Conservation (phyloP, 2,113 vertebrate species). For the Callipepla squamata region DNA sequence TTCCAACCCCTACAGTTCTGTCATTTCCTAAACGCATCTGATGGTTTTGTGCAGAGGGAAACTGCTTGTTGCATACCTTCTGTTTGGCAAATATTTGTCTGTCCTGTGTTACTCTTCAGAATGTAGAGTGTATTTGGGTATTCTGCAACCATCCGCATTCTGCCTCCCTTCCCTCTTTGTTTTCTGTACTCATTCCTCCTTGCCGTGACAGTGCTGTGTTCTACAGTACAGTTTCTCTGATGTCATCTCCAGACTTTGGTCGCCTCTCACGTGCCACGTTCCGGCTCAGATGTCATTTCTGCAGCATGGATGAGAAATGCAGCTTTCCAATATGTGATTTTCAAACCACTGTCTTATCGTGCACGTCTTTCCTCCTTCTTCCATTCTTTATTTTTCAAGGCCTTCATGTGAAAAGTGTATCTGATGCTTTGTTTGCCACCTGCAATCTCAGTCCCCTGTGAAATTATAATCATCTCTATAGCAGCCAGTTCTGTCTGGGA, state of each 20-base stretch:
- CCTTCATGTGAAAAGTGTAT: neutral
- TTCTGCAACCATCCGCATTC: rapidly evolving
- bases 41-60: neutral
- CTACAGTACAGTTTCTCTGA: neutral
- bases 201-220: neutral
- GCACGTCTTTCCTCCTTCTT: neutral
- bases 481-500: constrained; percentile 34
- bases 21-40: neutral
- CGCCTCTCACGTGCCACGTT: neutral
- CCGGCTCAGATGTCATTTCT: neutral
- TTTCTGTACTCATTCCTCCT: neutral
- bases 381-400: neutral
- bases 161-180: neutral
- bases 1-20: no score
- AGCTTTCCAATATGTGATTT: neutral
- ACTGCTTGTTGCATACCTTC: neutral
- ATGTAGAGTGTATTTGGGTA: neutral
- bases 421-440: constrained; percentile 45
- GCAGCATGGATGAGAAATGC: neutral
- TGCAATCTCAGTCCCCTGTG: constrained; percentile 21
- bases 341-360: neutral
- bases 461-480: constrained; percentile 38
- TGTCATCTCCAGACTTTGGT: neutral
- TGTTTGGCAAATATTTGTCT: neutral
- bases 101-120: neutral